Evolutionary conservation across 2,888 invertebrate genomes (phyloP), one percentile per base, ranked within the genome.

Genomic region (Neuroscelio doddi): DNA sequence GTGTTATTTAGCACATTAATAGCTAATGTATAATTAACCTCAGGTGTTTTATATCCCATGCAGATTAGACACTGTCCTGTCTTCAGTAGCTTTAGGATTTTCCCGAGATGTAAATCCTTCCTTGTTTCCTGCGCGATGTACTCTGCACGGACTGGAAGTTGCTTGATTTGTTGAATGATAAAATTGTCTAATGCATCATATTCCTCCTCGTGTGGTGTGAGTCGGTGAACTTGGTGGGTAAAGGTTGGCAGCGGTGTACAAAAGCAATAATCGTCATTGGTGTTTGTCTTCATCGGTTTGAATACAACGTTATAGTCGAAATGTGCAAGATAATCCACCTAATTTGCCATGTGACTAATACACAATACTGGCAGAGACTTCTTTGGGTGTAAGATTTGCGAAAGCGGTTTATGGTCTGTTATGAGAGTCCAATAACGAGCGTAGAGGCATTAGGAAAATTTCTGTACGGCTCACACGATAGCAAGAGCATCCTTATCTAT

Each of bases 311-410:
- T 27, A 27, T 26, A 52, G 27, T 59, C 24, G 12, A 52, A 59
- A 36, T 46, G 52, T 1, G 52, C 12, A 16, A 52, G 34, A 12
- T 59, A 59, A 9, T 59, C 52, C 1, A 52, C 51, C 24, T 59
- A 51, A 24, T 59, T 59, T 26, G 51, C 52, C 59, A 59, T 59
- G 4, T 51, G 38, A 47, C 52, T 59, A 9, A 61, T 53, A 8
- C 61, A 61, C 1, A 61, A 15, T 3, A 27, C 14, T 16, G 53
- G 47, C 8, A 52, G 41, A 14, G 47, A 45, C 24, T 59, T 51
- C 38, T 27, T 36, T 21, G 51, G 58, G 27, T 50, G 42, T 4
- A 53, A 29, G 5, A 61, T 61, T 24, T 61, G 61, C 14, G 61
- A 47, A 3, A 61, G 27, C 0, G 42, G 52, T 4, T 53, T 53